Evolutionary conservation across 2,797 vertebrate species (phyloP).

Genomic region (Characodon lateralis): DNA sequence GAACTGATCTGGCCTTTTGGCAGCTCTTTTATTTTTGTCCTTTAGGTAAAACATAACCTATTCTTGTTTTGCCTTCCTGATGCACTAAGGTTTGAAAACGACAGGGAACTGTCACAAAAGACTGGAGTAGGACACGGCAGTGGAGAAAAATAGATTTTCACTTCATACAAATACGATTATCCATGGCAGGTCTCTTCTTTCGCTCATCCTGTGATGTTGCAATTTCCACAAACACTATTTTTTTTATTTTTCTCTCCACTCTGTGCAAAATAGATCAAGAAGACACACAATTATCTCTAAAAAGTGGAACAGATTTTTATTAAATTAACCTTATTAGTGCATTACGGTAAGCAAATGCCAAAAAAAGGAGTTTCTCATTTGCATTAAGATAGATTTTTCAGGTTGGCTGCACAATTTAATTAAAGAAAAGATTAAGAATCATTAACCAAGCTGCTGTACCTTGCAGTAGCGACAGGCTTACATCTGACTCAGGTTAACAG

Average conservation of each 20-base stretch:
- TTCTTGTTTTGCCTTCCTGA: background rate
- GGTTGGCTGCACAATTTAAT: slow-evolving; percentile 99
- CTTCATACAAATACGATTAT: slow-evolving; percentile 74
- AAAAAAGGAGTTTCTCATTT: slow-evolving; percentile 97
- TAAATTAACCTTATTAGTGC: slow-evolving; percentile 99
- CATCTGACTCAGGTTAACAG: slow-evolving; percentile 99
- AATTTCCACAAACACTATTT: slow-evolving; percentile 86
- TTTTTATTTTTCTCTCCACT: slow-evolving; percentile 35
- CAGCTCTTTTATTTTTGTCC: slow-evolving; percentile 1
- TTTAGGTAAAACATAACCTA: slow-evolving; percentile 14
- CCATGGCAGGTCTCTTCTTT: slow-evolving; percentile 70
- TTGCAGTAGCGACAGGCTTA: slow-evolving; percentile 98
- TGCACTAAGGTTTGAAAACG: slow-evolving; percentile 9
- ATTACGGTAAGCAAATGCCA: slow-evolving; percentile 99
- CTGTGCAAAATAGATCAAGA: slow-evolving; percentile 88
- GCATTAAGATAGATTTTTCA: slow-evolving; percentile 99
- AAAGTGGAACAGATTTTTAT: slow-evolving; percentile 99
- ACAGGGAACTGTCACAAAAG: slow-evolving; percentile 60
- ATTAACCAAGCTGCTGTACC: slow-evolving; percentile 99
- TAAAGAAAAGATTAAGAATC: slow-evolving; percentile 99
- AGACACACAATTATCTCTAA: slow-evolving; percentile 98
- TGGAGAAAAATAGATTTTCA: slow-evolving; percentile 73
- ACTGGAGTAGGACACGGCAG: slow-evolving; percentile 56
- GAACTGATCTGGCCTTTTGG: slow-evolving; percentile 6
- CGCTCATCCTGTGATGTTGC: slow-evolving; percentile 56